These are phyloP conservation scores for Anniella stebbinsi DNA, from an alignment of 2,797 vertebrate genomes.

Conservation along the genomic window DNA sequence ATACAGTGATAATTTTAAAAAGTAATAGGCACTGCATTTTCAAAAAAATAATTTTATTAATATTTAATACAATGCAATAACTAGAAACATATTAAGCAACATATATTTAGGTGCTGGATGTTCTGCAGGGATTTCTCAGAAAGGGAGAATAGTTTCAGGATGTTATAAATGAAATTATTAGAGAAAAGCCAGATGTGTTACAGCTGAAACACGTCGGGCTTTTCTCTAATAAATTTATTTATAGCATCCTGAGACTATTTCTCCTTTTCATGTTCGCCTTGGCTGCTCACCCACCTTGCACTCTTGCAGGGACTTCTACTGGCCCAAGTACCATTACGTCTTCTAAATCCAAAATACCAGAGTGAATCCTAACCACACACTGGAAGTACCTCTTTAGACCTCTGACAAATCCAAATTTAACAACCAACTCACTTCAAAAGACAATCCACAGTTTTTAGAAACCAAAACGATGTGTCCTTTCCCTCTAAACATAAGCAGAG, in stretches of 20 bases:
- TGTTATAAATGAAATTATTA: too few species aligned
- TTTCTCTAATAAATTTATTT: too few species aligned
- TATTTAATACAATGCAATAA: neutral
- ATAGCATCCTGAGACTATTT: too few species aligned
- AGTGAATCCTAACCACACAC: neutral
- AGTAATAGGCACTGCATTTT: neutral
- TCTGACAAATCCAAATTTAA: neutral
- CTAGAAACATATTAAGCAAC: neutral
- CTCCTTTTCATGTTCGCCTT: too few species aligned
- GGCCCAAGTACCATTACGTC: too few species aligned
- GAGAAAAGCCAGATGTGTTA: too few species aligned
- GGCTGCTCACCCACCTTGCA: too few species aligned
- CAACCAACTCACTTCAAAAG: neutral
- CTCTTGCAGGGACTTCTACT: neutral
- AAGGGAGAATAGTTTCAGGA: too few species aligned
- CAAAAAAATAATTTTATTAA: neutral
- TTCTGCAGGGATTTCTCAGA: neutral
- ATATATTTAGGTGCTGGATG: neutral
- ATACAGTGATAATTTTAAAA: neutral
- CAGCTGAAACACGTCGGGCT: too few species aligned
- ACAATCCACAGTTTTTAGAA: neutral
- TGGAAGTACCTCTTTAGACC: neutral
- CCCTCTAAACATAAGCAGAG: neutral
- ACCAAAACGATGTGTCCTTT: neutral
- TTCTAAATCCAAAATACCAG: neutral